A percentile compares a stretch with the other conserved stretches of the same genome.
Conservation (phyloP, 2,113 vertebrate genomes). For the Calypte anna region DNA sequence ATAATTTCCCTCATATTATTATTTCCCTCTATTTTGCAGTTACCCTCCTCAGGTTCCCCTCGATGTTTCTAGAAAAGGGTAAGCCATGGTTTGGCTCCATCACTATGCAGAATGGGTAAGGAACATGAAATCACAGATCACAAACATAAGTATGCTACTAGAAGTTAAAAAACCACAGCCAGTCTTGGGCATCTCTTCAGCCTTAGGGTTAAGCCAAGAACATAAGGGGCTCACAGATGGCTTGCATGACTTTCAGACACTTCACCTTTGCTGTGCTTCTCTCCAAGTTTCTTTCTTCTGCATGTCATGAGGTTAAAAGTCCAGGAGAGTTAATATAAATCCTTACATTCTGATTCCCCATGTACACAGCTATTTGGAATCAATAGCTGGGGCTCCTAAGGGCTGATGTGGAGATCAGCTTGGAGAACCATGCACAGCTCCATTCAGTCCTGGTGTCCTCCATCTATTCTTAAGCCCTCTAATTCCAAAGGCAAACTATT, state of each 20-base stretch:
- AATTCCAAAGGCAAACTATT: slow-evolving; percentile 81
- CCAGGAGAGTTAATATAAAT: slow-evolving; percentile 76
- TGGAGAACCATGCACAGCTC: slow-evolving; percentile 55
- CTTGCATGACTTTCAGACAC: background rate
- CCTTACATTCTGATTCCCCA: slow-evolving; percentile 71
- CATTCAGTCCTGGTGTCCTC: slow-evolving; percentile 70
- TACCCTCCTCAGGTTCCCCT: background rate
- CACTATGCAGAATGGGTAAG: background rate
- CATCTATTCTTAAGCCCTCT: slow-evolving; percentile 79
- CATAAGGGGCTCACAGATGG: background rate
- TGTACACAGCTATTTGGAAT: slow-evolving; percentile 45
- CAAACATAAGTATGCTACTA: background rate
- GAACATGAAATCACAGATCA: background rate
- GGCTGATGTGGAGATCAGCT: slow-evolving; percentile 23
- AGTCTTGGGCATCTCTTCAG: background rate
- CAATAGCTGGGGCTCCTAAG: slow-evolving; percentile 48
- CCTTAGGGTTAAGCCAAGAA: background rate
- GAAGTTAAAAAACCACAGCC: background rate
- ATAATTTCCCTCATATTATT: too few relatives aligned
- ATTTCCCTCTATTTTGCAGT: background rate
- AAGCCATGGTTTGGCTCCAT: background rate
- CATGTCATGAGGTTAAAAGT: slow-evolving; percentile 57
- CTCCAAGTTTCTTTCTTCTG: slow-evolving; percentile 44
- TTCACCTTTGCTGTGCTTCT: background rate
- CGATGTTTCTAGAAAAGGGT: background rate